These are phyloP conservation scores for Macaria liturata DNA, from an alignment of 2,888 invertebrate genomes.

Conservation along the genomic window DNA sequence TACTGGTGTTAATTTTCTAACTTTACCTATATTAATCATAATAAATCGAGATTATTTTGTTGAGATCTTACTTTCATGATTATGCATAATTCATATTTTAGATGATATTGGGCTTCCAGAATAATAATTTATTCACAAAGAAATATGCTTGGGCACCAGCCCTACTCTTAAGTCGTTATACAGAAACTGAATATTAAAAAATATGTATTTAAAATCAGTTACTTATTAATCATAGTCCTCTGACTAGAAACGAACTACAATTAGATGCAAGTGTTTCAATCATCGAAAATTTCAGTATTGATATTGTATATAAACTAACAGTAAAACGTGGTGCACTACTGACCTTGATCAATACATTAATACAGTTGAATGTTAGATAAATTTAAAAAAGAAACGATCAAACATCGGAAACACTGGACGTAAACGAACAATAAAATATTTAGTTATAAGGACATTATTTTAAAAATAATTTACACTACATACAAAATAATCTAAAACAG, in stretches of 20 bases:
- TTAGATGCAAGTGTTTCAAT: slow-evolving; percentile 48
- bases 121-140: too few species aligned
- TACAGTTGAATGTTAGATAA: slow-evolving; percentile 70
- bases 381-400: slow-evolving; percentile 59
- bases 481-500: slow-evolving; percentile 72
- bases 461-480: slow-evolving; percentile 77
- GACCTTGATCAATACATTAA: slow-evolving; percentile 78
- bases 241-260: slow-evolving; percentile 79
- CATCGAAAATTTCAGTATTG: slow-evolving; percentile 57
- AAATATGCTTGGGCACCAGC: slow-evolving; percentile 24
- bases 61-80: slow-evolving; percentile 31
- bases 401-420: slow-evolving; percentile 75
- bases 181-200: too few species aligned
- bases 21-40: too few species aligned
- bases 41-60: slow-evolving; percentile 30
- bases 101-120: too few species aligned
- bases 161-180: slow-evolving; percentile 13
- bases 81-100: too few species aligned
- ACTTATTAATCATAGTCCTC: slow-evolving; percentile 74
- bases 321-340: slow-evolving; percentile 67
- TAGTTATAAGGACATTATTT: slow-evolving; percentile 51
- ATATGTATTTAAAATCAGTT: slow-evolving; percentile 46
- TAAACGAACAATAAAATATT: slow-evolving; percentile 73
- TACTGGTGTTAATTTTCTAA: too few species aligned
- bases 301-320: slow-evolving; percentile 59